Conservation (phyloP, 1,140 invertebrate genomes). For the Platorchestia sp. region DNA sequence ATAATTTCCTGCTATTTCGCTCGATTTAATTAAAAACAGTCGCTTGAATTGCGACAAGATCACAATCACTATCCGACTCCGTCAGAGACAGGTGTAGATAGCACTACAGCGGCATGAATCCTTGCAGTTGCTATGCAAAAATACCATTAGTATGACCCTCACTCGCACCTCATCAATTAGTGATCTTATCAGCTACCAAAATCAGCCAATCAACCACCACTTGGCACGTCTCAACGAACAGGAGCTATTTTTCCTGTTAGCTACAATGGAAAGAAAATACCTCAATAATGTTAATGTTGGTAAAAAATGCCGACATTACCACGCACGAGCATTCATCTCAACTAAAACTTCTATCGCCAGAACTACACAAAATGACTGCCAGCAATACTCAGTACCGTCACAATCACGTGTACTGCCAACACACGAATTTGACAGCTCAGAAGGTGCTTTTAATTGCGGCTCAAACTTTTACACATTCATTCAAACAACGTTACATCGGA, state of each 20-base stretch:
- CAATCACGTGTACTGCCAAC: neutral
- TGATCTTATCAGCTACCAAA: neutral
- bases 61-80: neutral
- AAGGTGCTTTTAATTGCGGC: neutral
- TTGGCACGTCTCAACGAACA: neutral
- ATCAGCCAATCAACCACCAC: neutral
- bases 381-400: neutral
- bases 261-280: neutral
- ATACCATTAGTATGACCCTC: neutral
- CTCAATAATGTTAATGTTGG: neutral
- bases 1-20: neutral
- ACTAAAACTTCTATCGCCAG: neutral
- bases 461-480: neutral
- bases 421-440: neutral
- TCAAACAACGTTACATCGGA: neutral
- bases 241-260: neutral
- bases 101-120: neutral
- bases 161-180: neutral
- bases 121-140: neutral
- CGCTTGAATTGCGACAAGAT: neutral
- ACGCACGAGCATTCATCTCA: neutral
- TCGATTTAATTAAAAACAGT: neutral
- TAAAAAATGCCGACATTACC: neutral
- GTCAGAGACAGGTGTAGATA: neutral
- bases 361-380: neutral